Conservation (phyloP, 2,888 invertebrate genomes). For the Drosophila subsilvestris region DNA sequence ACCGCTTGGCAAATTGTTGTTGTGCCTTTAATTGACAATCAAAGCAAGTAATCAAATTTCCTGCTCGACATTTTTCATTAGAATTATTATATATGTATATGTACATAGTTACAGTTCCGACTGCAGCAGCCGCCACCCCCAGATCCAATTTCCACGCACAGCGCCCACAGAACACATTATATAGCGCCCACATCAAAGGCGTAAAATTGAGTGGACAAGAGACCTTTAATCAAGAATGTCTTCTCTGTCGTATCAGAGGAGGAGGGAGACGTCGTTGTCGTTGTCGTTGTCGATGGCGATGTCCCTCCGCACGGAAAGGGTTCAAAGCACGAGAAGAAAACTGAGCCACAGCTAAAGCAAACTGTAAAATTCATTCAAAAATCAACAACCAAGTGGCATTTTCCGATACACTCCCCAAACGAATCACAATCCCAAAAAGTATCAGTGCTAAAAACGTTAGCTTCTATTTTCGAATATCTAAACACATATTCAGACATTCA, state of each 20-base stretch:
- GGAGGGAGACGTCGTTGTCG: background rate
- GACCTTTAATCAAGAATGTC: conserved; percentile 37
- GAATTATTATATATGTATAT: conserved; percentile 66
- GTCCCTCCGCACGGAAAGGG: background rate
- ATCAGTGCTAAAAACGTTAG: background rate
- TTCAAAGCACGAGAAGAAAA: background rate
- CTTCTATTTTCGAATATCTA: background rate
- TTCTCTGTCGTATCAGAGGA: conserved; percentile 1
- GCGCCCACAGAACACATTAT: conserved; percentile 45
- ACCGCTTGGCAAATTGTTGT: conserved; percentile 62
- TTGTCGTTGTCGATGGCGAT: too few species aligned
- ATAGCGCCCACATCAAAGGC: conserved; percentile 71
- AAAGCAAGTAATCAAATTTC: conserved; percentile 75
- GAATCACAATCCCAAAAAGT: background rate
- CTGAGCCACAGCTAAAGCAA: background rate
- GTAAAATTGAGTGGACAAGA: conserved; percentile 52
- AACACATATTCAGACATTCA: background rate
- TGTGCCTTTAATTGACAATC: conserved; percentile 73
- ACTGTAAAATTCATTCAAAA: background rate
- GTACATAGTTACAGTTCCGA: conserved; percentile 54
- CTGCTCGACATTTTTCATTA: conserved; percentile 77
- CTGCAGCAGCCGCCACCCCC: conserved; percentile 28
- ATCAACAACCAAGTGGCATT: background rate
- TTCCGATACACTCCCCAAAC: background rate
- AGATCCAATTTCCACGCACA: background rate